Percentiles rank a stretch among this genome's conserved stretches.
These are phyloP conservation scores for Alectoris magna DNA, from an alignment of 2,797 vertebrate genomes.

Conservation along the genomic window DNA sequence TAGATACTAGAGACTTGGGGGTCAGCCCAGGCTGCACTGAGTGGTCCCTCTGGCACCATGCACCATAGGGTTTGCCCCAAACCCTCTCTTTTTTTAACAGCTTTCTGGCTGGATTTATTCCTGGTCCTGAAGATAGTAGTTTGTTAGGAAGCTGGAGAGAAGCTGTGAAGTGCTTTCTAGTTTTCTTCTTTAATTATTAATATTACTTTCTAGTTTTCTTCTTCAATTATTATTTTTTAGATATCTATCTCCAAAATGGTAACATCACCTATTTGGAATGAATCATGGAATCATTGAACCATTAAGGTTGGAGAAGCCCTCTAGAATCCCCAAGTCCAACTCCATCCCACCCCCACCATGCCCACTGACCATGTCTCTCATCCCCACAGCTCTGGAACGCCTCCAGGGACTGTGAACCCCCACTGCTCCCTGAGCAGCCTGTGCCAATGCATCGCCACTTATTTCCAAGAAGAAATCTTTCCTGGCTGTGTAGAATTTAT, in stretches of 20 bases:
- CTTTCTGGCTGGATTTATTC: background rate
- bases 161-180: slow-evolving; percentile 47
- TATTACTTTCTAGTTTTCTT: background rate
- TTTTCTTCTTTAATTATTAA: background rate
- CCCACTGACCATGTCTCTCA: no score
- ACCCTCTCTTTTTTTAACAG: background rate
- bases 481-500: background rate
- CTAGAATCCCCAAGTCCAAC: no score
- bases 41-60: background rate
- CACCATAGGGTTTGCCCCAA: background rate
- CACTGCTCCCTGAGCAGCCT: no score
- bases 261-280: background rate
- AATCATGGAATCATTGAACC: no score
- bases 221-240: background rate
- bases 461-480: no score
- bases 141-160: slow-evolving; percentile 48
- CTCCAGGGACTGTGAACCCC: no score
- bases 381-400: no score
- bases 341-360: no score
- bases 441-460: no score
- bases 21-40: background rate
- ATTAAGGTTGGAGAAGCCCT: no score
- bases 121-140: background rate
- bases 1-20: slow-evolving; percentile 27
- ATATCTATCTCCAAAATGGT: background rate